Percentiles rank a stretch among this genome's conserved stretches.
Conservation (phyloP, 2,888 invertebrate genomes). For the Archips xylosteana region DNA sequence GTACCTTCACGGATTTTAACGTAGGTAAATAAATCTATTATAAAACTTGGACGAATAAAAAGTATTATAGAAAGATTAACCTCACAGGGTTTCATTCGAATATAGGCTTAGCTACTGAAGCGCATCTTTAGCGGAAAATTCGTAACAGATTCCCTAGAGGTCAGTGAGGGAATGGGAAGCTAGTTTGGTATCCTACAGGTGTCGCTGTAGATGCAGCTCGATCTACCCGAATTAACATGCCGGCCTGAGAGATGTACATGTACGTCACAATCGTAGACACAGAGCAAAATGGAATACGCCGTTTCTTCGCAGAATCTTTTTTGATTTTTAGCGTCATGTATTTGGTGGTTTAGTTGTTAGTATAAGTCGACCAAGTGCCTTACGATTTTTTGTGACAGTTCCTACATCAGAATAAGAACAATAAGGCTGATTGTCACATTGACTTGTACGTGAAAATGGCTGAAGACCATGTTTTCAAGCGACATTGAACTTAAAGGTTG, state of each 20-base stretch:
- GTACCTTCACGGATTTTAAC: too few relatives aligned
- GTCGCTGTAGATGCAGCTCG: neutral
- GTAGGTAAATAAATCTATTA: too few relatives aligned
- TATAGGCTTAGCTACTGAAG: neutral
- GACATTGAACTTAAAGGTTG: too few relatives aligned
- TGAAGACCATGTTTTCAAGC: too few relatives aligned
- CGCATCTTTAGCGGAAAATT: neutral
- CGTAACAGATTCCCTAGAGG: constrained; percentile 1
- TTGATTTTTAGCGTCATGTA: too few relatives aligned
- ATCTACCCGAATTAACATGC: neutral
- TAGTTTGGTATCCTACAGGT: constrained; percentile 4
- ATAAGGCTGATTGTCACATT: too few relatives aligned
- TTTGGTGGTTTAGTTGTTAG: too few relatives aligned
- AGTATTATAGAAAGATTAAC: neutral
- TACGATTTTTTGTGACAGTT: too few relatives aligned
- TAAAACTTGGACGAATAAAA: too few relatives aligned
- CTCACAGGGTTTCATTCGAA: neutral
- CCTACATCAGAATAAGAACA: too few relatives aligned
- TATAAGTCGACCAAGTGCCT: too few relatives aligned
- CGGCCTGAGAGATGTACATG: neutral
- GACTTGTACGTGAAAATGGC: too few relatives aligned
- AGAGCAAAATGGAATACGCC: neutral
- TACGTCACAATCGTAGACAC: neutral
- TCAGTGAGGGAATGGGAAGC: neutral
- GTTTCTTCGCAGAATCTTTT: neutral